These are phyloP conservation scores for Acromyrmex charruanus DNA, from an alignment of 1,140 invertebrate genomes.

Conservation along the genomic window DNA sequence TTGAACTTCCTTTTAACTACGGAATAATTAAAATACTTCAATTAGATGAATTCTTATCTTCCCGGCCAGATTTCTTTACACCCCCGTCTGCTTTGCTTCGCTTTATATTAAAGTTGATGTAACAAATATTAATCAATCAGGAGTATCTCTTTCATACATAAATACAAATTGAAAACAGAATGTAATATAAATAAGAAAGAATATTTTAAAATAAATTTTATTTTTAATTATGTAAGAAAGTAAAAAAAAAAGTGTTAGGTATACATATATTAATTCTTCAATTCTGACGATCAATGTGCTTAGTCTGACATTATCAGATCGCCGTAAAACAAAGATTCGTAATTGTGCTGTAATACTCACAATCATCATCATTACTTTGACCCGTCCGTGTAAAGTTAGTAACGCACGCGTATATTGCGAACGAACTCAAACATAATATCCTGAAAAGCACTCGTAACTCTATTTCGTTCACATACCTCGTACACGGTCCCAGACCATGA, in stretches of 20 bases:
- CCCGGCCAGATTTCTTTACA: constrained; percentile 46
- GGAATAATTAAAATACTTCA: constrained; percentile 76
- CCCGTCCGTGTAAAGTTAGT: constrained; percentile 38
- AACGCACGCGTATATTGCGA: constrained; percentile 75
- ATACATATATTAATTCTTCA: not conserved
- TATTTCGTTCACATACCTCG: constrained; percentile 64
- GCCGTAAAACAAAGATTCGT: not conserved
- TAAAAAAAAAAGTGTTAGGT: not conserved
- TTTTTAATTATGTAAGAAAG: not conserved
- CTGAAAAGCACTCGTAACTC: constrained; percentile 79
- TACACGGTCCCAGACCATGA: constrained; percentile 14
- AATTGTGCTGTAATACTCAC: constrained; percentile 21
- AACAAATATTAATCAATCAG: constrained; percentile 51
- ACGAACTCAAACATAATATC: constrained; percentile 81
- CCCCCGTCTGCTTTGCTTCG: not conserved
- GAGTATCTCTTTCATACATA: not conserved
- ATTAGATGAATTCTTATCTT: constrained; percentile 66
- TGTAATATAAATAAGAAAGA: not conserved
- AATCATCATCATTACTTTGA: constrained; percentile 35
- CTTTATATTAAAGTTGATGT: constrained; percentile 42
- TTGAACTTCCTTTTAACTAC: constrained; percentile 59
- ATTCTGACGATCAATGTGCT: not conserved
- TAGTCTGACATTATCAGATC: not conserved
- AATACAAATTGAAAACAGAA: not conserved
- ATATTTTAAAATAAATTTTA: constrained; percentile 5